Base-by-base conservation (phyloP, 37 sponge, comb jelly and placozoan species). In the Halichondria panicea region DNA sequence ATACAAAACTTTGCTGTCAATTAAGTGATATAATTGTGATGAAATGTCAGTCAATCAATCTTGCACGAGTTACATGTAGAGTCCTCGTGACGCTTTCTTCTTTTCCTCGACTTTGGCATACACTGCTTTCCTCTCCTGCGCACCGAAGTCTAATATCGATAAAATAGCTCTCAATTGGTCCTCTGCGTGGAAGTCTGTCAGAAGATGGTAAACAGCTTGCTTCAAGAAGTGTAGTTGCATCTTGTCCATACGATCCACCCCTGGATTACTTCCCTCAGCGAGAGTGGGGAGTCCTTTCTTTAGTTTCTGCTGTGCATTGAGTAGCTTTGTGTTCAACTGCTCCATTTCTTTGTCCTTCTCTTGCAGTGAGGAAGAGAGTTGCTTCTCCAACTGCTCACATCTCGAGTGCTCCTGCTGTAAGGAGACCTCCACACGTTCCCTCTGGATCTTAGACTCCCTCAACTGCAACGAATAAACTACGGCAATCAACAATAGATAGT, bases 111-210 rank as follows among this genome's bases (percentile, higher is more conserved):
- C 63, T 42, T 90, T 84, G 0, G 86, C 70, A 42, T 90, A 90
- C 22, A 90, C 82, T 4, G 43, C 43, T 35, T 81, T 90, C n/a
- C 91, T 62, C 36, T 90, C 91, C 62, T 90, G 80, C 1, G 86
- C 72, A 18, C 43, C 71, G 61, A 84, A 90, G 67, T 90, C 81
- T 19, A 90, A 38, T 27, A 90, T 85, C 31, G 91, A 84, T 12
- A 84, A 48, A 38, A 90, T 90, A n/a, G 91, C 86, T 35, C 86
- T 61, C 31, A 85, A 40, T 33, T 90, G 91, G 28, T 90, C 91
- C 1, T 90, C 86, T 18, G 91, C 82, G 48, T 90, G 91, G 43
- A 70, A 81, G 78, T 85, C 91, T n/a, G 81, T 81, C 59, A 90
- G 50, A 27, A 79, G 68, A 52, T 90, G 86, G 50, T 57, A 85